A percentile compares a stretch with the other conserved stretches of the same genome.
These are phyloP conservation scores for Andrena marginata DNA, from an alignment of 2,888 invertebrate species.

Conservation along the genomic window DNA sequence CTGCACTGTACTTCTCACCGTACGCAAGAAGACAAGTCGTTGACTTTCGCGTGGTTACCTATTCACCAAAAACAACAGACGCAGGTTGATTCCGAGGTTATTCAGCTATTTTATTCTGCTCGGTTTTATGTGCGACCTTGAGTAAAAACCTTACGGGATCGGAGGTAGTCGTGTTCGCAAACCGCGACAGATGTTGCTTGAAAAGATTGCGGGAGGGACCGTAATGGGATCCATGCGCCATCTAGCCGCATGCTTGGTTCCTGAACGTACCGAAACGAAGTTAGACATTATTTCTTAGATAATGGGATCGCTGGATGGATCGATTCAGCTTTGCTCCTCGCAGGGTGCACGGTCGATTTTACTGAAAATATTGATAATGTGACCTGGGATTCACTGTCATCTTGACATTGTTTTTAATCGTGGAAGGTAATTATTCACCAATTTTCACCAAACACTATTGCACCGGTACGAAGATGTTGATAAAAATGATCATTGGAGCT, in stretches of 20 bases:
- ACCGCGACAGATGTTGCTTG: slow-evolving; percentile 78
- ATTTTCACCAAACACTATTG: too few relatives aligned
- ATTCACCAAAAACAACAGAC: too few relatives aligned
- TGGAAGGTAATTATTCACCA: too few relatives aligned
- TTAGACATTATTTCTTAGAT: slow-evolving; percentile 14
- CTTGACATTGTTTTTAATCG: background rate
- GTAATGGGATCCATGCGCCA: slow-evolving; percentile 58
- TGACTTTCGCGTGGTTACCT: too few relatives aligned
- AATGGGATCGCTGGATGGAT: slow-evolving; percentile 11
- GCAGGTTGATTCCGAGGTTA: background rate
- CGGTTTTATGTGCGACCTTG: slow-evolving; percentile 55
- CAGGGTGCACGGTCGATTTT: slow-evolving; percentile 2
- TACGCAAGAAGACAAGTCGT: too few relatives aligned
- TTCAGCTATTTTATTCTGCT: background rate
- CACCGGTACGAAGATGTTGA: too few relatives aligned
- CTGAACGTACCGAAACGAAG: slow-evolving; percentile 19
- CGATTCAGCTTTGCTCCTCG: slow-evolving; percentile 33
- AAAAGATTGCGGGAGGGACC: slow-evolving; percentile 62
- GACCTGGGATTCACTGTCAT: slow-evolving; percentile 3
- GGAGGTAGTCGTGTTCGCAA: slow-evolving; percentile 67
- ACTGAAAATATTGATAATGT: background rate
- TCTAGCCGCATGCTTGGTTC: slow-evolving; percentile 34
- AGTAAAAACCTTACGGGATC: slow-evolving; percentile 72
- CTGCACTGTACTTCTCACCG: too few relatives aligned
- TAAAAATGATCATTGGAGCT: too few relatives aligned